phyloP scores from a whole-genome alignment of 2,888 invertebrate species.

The Molorchus minor region DNA sequence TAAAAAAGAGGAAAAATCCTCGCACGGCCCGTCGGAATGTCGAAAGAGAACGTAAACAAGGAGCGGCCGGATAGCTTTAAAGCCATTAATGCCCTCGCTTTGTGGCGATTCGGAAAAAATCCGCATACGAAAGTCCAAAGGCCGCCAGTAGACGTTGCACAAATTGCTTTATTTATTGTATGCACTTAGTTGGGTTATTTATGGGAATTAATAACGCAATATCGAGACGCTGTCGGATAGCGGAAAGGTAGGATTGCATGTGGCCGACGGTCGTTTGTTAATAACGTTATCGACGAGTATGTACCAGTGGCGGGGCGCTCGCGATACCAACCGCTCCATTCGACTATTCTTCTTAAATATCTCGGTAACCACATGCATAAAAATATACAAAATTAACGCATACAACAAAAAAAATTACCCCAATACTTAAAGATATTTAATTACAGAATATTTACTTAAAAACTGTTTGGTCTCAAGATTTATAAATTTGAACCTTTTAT shows the following conservation, averaged over 20 bases:
- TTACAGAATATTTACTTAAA: too few relatives aligned
- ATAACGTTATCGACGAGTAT: too few relatives aligned
- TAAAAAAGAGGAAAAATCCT: not conserved
- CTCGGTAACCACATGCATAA: too few relatives aligned
- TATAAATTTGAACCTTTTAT: too few relatives aligned
- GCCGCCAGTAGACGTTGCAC: conserved; percentile 2
- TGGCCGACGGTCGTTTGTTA: not conserved
- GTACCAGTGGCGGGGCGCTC: too few relatives aligned
- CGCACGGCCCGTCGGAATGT: not conserved
- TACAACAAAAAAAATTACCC: too few relatives aligned
- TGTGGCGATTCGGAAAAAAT: conserved; percentile 5
- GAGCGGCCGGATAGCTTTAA: conserved; percentile 11
- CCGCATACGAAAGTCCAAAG: conserved; percentile 8
- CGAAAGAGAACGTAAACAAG: conserved; percentile 3
- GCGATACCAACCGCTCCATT: too few relatives aligned
- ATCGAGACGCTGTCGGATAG: not conserved
- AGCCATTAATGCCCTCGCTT: conserved; percentile 9
- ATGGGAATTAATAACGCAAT: conserved; percentile 1
- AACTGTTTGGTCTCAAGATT: too few relatives aligned
- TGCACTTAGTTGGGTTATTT: not conserved
- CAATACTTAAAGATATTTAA: too few relatives aligned
- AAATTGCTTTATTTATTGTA: conserved; percentile 6
- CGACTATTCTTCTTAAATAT: too few relatives aligned
- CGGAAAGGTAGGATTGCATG: not conserved
- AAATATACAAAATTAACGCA: too few relatives aligned